These are phyloP conservation scores for Jaculus jaculus DNA, from an alignment of 2,113 vertebrate genomes.

Conservation along the genomic window DNA sequence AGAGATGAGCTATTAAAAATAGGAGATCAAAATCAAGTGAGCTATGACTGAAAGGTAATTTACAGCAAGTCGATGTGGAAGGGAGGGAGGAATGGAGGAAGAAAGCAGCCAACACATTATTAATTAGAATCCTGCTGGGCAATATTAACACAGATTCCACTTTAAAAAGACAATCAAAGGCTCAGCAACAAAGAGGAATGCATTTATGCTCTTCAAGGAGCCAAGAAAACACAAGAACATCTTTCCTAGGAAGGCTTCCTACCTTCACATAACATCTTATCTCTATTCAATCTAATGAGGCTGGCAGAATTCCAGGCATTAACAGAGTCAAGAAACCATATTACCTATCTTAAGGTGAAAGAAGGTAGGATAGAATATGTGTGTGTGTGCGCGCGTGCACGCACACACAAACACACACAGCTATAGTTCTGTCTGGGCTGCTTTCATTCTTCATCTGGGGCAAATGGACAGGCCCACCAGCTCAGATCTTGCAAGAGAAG, in stretches of 20 bases:
- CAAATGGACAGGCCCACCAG: background rate
- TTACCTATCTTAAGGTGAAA: conserved; percentile 9
- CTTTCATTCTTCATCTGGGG: too few relatives aligned
- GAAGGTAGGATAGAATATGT: background rate
- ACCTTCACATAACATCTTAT: conserved; percentile 38
- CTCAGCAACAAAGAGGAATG: conserved; percentile 67
- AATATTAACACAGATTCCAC: conserved; percentile 65
- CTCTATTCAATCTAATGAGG: conserved; percentile 63
- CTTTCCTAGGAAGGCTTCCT: conserved; percentile 60
- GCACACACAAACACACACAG: too few relatives aligned
- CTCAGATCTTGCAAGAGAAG: background rate
- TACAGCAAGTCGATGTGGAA: conserved; percentile 7
- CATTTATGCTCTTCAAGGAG: conserved; percentile 56
- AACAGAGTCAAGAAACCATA: conserved; percentile 25
- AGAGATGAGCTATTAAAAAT: conserved; percentile 67
- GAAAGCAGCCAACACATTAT: conserved; percentile 45
- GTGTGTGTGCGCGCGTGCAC: too few relatives aligned
- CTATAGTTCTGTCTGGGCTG: too few relatives aligned
- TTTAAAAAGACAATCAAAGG: conserved; percentile 67
- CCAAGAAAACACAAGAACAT: conserved; percentile 47
- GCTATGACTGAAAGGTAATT: conserved; percentile 64
- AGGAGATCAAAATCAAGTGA: conserved; percentile 74
- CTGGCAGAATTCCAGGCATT: conserved; percentile 42
- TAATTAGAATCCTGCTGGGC: conserved; percentile 64
- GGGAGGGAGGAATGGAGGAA: background rate